Evolutionary conservation across 2,888 invertebrate genomes (phyloP).

Genomic region (Zaprionus lineosus): DNA sequence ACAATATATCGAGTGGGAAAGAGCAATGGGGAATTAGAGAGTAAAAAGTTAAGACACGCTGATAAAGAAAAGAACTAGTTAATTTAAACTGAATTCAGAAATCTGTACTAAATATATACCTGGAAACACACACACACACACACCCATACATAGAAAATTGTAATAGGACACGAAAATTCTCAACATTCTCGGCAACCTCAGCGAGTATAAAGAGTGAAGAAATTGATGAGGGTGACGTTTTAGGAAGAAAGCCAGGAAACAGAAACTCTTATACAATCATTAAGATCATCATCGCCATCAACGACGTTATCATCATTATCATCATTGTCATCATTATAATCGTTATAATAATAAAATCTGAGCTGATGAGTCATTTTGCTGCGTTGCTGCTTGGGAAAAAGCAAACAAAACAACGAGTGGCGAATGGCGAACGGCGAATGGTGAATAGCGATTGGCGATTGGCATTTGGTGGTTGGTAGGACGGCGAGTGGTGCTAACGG

Average conservation of each 20-base stretch:
- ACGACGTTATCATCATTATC: neutral
- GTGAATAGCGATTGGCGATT: neutral
- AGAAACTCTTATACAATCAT: neutral
- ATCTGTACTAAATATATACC: no score
- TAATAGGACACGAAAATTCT: conserved; percentile 48
- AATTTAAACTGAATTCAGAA: no score
- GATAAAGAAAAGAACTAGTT: no score
- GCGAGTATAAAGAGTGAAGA: conserved; percentile 11
- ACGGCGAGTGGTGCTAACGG: neutral
- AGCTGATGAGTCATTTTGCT: conserved; percentile 22
- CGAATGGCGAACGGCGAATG: neutral
- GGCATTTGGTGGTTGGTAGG: neutral
- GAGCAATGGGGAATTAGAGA: no score
- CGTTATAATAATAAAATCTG: conserved; percentile 8
- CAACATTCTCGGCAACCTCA: conserved; percentile 16
- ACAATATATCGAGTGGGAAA: no score
- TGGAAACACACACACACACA: neutral
- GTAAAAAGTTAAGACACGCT: no score
- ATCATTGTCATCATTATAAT: conserved; percentile 8
- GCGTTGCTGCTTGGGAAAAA: neutral
- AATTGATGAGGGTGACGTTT: conserved; percentile 3
- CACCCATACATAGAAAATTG: conserved; percentile 24
- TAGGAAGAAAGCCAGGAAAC: neutral
- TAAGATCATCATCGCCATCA: neutral
- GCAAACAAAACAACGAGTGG: neutral